These are phyloP conservation scores for Trematomus loennbergii DNA, from an alignment of 2,113 vertebrate genomes.

Conservation along the genomic window DNA sequence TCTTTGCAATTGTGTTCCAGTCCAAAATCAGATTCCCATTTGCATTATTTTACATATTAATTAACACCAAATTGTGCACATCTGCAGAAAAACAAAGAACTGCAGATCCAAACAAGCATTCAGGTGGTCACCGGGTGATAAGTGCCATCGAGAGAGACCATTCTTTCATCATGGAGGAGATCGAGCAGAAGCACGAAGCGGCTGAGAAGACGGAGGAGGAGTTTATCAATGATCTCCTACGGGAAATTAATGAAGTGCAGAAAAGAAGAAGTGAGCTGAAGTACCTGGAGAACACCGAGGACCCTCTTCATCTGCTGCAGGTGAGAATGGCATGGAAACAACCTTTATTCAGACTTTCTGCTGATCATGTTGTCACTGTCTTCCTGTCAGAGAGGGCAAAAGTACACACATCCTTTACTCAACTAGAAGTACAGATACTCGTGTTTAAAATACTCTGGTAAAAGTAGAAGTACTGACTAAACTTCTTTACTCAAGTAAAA, in stretches of 20 bases:
- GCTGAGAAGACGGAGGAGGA: neutral
- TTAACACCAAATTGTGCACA: neutral
- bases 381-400: neutral
- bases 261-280: slow-evolving; percentile 46
- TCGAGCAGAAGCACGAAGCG: slow-evolving; percentile 45
- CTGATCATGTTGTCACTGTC: neutral
- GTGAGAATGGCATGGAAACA: slow-evolving; percentile 16
- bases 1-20: too few relatives aligned
- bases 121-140: slow-evolving; percentile 25
- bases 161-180: slow-evolving; percentile 7
- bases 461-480: too few relatives aligned
- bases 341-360: neutral
- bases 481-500: too few relatives aligned
- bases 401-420: too few relatives aligned
- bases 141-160: slow-evolving; percentile 39
- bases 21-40: neutral
- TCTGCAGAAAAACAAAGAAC: slow-evolving; percentile 37
- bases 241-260: slow-evolving; percentile 55
- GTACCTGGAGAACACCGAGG: slow-evolving; percentile 36
- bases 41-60: neutral
- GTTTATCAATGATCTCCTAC: slow-evolving; percentile 40
- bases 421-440: too few relatives aligned
- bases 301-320: slow-evolving; percentile 64
- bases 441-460: too few relatives aligned
- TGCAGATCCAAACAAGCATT: slow-evolving; percentile 20